Conservation (phyloP, 2,113 vertebrate species). For the Maylandia zebra region DNA sequence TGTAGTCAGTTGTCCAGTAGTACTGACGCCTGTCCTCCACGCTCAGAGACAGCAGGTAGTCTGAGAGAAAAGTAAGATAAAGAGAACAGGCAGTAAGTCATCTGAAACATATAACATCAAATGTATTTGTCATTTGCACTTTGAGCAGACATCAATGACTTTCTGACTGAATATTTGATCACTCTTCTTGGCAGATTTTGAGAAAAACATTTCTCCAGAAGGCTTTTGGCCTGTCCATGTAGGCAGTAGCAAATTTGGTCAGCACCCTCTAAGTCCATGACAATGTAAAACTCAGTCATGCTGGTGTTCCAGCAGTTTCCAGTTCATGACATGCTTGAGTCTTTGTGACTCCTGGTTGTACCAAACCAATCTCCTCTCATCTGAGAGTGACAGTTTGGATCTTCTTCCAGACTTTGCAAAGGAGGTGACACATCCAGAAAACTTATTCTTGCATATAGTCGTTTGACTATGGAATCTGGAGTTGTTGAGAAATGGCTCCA, state of each 20-base stretch:
- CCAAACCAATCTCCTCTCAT: not conserved
- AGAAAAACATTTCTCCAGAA: not conserved
- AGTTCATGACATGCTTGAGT: accelerated
- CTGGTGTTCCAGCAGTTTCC: accelerated
- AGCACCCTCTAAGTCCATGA: not conserved
- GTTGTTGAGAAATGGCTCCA: not conserved
- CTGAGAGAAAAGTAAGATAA: conserved; percentile 39
- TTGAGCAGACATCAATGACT: accelerated
- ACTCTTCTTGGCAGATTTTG: not conserved
- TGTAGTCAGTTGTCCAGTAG: conserved; percentile 68
- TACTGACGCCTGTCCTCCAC: conserved; percentile 68
- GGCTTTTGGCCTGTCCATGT: not conserved
- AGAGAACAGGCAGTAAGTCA: not conserved
- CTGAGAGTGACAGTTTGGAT: not conserved
- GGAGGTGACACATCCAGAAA: accelerated
- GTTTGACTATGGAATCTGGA: accelerated
- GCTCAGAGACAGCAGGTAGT: conserved; percentile 68
- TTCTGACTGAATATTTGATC: not conserved
- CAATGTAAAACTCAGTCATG: not conserved
- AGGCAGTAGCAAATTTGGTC: not conserved
- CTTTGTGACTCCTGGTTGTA: not conserved
- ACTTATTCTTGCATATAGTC: accelerated
- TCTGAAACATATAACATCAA: not conserved
- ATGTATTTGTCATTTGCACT: not conserved
- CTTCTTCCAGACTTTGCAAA: not conserved